Evolutionary conservation across 2,888 invertebrate genomes (phyloP), one percentile per base, ranked within the genome.

Genomic region (Lasioglossum pauxillum): DNA sequence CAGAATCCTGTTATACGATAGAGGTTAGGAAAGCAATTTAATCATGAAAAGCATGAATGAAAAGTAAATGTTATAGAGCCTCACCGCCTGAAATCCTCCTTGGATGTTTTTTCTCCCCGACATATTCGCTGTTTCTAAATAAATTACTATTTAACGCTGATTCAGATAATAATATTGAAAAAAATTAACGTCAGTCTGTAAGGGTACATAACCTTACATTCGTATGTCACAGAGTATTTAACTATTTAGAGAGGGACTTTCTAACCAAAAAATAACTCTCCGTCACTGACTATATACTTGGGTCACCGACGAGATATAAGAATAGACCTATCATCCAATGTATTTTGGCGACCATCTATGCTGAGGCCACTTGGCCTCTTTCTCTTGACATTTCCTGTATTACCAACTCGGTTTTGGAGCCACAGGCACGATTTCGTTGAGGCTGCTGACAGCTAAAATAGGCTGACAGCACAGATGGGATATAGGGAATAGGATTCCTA

Each of bases 51-150:
- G 78, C 35, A 57, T 69, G 80, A 57, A 46, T 57, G 38, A 74
- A 46, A 74, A 53, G 23, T 72, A 38, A 64, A 78, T 76, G 14
- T 31, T 71, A 73, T 75, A 69, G 57, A 60, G 78, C 95, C 96
- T 95, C 96, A 97, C 98, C 91, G 97, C 97, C 95, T 97, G 97
- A 93, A 98, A 97, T 86, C 96, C 96, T 91, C 97, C 96, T 96
- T 97, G 94, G 23, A 89, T 91, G 74, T 89, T 93, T 91, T 94
- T 94, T 75, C 91, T 92, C 72, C 90, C 92, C 71, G 95, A 92
- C 94, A 94, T 94, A 80, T 38, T 89, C 83, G 46, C 64, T 5
- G 35, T 82, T 41, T 80, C 49, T 23, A 38, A 64, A 16, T 64
- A 73, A 67, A 64, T n/a, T 46, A 75, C 4, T 0, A 2, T 74